Evolutionary conservation across 2,888 invertebrate species (phyloP), one percentile per base, ranked within the genome.

Genomic region (Hirtodrosophila confusa): DNA sequence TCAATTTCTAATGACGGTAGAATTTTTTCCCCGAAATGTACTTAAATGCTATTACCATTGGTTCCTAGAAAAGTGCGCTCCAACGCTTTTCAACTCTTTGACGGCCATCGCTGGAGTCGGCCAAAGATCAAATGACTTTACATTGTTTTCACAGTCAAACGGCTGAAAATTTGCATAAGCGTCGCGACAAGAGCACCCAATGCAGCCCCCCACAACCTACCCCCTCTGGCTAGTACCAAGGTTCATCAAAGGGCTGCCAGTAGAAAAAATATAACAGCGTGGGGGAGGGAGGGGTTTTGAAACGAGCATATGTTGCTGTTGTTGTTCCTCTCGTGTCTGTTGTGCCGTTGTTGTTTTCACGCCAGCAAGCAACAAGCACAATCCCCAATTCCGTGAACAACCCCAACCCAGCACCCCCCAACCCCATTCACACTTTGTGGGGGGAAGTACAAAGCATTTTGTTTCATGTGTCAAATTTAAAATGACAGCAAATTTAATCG

Each of bases 401-500:
- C 45, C 69, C 63, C 41, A 7, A 3, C n/a, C 40, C 36, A n/a
- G 0, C 4, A 17, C 12, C 9, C 43, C n/a, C 53, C 35, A 36
- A 36, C 45, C 33, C 48, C 23, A 54, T 49, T 24, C 11, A 9
- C 27, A 27, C 36, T n/a, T 35, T 39, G 44, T 12, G 24, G 10
- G 36, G 17, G 17, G 17, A 27, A 5, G 6, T 23, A 11, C 12
- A 53, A 54, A 69, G 55, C 72, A 75, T 83, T 80, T 75, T 79
- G 80, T 75, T 79, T 79, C 83, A 84, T 78, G 85, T 89, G 84
- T 89, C 87, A 90, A 89, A 89, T 88, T 77, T 84, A 80, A 87
- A 86, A 86, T 88, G 89, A 89, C 90, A 90, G 89, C 76, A 77
- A 80, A 78, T 89, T 87, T 89, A 88, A 89, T 90, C 89, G 89